Percentiles rank a stretch among this genome's conserved stretches.
Evolutionary conservation across 1,140 invertebrate genomes (phyloP).

Genomic region (Oppia nitens): DNA sequence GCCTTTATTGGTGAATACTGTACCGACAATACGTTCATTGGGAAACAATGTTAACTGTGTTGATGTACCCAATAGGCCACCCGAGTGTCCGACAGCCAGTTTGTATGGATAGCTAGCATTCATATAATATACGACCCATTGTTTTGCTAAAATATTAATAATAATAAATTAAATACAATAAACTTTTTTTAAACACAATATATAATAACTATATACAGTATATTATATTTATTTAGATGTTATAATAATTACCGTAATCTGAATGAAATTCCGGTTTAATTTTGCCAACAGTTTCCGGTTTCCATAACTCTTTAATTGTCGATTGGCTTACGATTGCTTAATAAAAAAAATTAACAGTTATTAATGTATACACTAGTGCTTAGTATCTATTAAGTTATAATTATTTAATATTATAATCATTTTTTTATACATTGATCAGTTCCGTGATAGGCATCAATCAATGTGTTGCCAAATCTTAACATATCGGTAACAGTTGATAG

Average conservation of each 20-base stretch:
- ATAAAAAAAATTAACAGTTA: no score
- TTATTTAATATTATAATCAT: not conserved
- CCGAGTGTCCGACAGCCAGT: not conserved
- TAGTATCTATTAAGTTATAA: not conserved
- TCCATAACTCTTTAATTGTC: not conserved
- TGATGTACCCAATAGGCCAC: not conserved
- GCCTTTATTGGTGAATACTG: conserved; percentile 1
- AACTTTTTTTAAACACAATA: not conserved
- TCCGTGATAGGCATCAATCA: conserved; percentile 1
- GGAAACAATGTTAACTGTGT: not conserved
- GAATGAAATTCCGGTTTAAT: not conserved
- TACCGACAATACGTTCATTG: not conserved
- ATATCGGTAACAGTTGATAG: conserved; percentile 7
- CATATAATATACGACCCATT: not conserved
- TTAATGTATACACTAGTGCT: not conserved
- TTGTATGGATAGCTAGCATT: not conserved
- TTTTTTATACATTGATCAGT: not conserved
- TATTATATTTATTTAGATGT: no score
- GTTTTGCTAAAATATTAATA: not conserved
- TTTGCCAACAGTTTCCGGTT: not conserved
- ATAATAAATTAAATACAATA: not conserved
- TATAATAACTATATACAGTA: no score
- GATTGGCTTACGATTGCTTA: not conserved
- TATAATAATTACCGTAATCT: not conserved
- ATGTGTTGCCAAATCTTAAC: not conserved